phyloP scores from a whole-genome alignment of 2,888 invertebrate genomes.

The Chrysolina americana region DNA sequence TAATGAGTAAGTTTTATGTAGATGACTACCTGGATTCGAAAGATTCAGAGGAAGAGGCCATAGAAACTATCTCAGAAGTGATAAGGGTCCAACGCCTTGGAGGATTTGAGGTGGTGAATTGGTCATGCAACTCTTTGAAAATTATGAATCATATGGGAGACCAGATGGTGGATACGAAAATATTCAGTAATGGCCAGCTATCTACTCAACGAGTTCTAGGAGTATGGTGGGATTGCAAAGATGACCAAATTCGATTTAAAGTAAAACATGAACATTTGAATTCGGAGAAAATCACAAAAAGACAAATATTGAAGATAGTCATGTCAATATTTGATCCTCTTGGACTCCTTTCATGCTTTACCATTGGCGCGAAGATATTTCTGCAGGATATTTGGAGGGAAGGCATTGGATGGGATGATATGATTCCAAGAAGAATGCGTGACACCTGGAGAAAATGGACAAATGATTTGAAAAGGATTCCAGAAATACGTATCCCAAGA shows the following conservation, averaged over 20 bases:
- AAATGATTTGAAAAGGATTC: not conserved
- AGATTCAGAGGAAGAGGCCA: not conserved
- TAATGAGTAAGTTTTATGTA: not conserved
- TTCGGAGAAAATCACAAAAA: not conserved
- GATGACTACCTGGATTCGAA: not conserved
- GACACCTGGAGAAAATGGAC: not conserved
- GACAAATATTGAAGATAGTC: not conserved
- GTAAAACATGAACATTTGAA: not conserved
- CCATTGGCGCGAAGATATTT: not conserved
- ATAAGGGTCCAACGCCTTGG: not conserved
- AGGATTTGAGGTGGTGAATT: not conserved
- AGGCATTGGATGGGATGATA: slow-evolving; percentile 23
- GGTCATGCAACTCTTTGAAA: not conserved
- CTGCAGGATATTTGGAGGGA: not conserved
- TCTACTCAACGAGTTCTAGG: slow-evolving; percentile 9
- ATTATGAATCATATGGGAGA: not conserved
- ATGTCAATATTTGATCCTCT: not conserved
- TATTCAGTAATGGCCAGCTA: not conserved
- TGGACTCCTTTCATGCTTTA: not conserved
- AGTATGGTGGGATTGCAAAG: slow-evolving; percentile 12
- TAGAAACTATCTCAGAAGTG: not conserved
- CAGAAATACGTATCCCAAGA: not conserved
- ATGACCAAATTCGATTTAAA: slow-evolving; percentile 10
- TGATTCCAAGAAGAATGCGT: not conserved
- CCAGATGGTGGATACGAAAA: not conserved